These are phyloP conservation scores for Scomber scombrus DNA, from an alignment of 2,113 vertebrate genomes.

Conservation along the genomic window DNA sequence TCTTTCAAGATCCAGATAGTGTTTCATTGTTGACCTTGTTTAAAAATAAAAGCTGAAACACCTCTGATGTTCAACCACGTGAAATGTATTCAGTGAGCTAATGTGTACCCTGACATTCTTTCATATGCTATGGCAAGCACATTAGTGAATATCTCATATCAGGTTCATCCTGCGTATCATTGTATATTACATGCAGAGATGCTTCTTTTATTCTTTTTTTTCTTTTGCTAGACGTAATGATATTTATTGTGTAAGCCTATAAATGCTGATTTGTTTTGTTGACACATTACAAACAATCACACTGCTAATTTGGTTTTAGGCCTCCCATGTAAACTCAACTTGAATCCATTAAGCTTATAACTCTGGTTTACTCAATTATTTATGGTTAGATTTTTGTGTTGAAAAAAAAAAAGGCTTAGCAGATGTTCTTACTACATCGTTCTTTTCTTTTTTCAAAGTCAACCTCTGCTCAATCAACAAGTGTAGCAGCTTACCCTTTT, in stretches of 20 bases:
- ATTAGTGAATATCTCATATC: slow-evolving; percentile 49
- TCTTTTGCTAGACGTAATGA: neutral
- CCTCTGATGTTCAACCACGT: slow-evolving; percentile 65
- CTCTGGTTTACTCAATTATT: neutral
- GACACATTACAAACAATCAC: too few species aligned
- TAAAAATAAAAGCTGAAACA: slow-evolving; percentile 72
- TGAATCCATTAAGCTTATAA: neutral
- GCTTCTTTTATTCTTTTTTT: neutral
- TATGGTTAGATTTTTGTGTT: too few species aligned
- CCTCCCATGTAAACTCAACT: too few species aligned
- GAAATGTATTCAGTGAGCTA: slow-evolving; percentile 48
- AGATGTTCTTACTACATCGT: too few species aligned
- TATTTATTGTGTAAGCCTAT: slow-evolving; percentile 6
- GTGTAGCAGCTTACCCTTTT: too few species aligned
- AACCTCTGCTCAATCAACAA: too few species aligned
- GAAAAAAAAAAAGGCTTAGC: too few species aligned
- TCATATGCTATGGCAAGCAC: slow-evolving; percentile 59
- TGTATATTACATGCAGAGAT: slow-evolving; percentile 24
- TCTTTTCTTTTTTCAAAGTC: too few species aligned
- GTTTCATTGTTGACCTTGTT: slow-evolving; percentile 76
- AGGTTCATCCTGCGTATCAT: slow-evolving; percentile 23
- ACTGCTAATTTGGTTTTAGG: too few species aligned
- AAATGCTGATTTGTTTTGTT: neutral
- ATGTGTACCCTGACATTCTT: slow-evolving; percentile 58
- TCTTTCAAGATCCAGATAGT: slow-evolving; percentile 64